phyloP scores from a whole-genome alignment of 53 echinoderm and acorn worm species.

The Paracentrotus lividus region DNA sequence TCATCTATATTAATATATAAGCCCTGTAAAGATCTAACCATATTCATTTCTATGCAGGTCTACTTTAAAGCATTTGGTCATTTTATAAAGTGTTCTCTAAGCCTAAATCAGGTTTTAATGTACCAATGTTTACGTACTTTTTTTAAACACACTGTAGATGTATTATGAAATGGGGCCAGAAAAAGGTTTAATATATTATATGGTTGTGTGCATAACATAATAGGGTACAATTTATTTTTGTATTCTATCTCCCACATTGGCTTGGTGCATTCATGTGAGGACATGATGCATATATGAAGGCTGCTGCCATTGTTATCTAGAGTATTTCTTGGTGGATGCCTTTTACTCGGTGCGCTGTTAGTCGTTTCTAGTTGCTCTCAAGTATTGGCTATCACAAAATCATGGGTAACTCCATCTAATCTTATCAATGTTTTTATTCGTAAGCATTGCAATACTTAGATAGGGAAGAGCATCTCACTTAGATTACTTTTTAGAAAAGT shows the following conservation, averaged over 20 bases:
- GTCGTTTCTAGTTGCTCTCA: not conserved
- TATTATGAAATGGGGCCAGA: too few species aligned
- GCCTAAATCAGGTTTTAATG: too few species aligned
- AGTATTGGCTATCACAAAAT: not conserved
- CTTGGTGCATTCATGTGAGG: not conserved
- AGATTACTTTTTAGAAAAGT: too few species aligned
- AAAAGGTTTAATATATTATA: too few species aligned
- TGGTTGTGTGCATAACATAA: too few species aligned
- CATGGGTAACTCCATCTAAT: not conserved
- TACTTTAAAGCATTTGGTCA: too few species aligned
- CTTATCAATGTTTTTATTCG: not conserved
- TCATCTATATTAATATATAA: too few species aligned
- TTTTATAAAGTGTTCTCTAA: too few species aligned
- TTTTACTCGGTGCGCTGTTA: not conserved
- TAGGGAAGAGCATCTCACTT: not conserved
- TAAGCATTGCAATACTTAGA: not conserved
- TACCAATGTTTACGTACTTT: too few species aligned
- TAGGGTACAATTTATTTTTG: not conserved
- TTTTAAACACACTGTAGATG: too few species aligned
- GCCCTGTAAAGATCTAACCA: too few species aligned
- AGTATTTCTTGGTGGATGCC: not conserved
- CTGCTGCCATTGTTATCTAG: not conserved
- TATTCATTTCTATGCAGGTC: too few species aligned
- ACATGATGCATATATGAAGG: not conserved
- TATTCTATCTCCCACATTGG: not conserved